Evolutionary conservation across 2,888 invertebrate genomes (phyloP).

Genomic region (Seladonia tumulorum): DNA sequence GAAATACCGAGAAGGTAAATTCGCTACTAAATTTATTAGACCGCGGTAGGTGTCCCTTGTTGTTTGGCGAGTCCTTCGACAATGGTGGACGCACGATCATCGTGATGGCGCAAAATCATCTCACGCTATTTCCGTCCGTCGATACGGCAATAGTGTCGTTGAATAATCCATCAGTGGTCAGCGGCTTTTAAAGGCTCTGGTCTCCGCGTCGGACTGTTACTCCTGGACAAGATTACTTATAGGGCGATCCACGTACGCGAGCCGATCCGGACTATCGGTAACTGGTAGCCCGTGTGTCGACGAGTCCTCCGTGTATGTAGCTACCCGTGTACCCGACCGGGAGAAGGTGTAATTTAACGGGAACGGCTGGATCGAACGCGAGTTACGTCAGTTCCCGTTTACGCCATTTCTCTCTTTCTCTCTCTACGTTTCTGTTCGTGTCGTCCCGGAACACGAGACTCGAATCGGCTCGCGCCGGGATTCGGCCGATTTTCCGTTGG

Average conservation of each 20-base stretch:
- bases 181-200: constrained; percentile 34
- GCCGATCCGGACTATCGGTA: constrained; percentile 36
- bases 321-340: constrained; percentile 61
- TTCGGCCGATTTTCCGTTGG: neutral
- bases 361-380: constrained; percentile 67
- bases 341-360: constrained; percentile 73
- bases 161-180: constrained; percentile 46
- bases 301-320: constrained; percentile 54
- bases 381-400: constrained; percentile 72
- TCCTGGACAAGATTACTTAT: constrained; percentile 66
- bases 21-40: too few relatives aligned
- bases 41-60: too few relatives aligned
- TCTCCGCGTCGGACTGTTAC: constrained; percentile 40
- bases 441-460: neutral
- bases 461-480: neutral
- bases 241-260: constrained; percentile 61
- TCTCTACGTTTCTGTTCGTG: constrained; percentile 33
- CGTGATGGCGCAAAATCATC: neutral
- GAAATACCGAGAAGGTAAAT: too few relatives aligned
- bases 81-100: too few relatives aligned
- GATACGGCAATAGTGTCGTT: constrained; percentile 34
- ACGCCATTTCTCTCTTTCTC: constrained; percentile 56
- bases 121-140: constrained; percentile 38
- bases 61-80: too few relatives aligned
- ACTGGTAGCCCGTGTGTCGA: constrained; percentile 46